Evolutionary conservation across 2,113 vertebrate species (phyloP).

Genomic region (Aegithalos caudatus): DNA sequence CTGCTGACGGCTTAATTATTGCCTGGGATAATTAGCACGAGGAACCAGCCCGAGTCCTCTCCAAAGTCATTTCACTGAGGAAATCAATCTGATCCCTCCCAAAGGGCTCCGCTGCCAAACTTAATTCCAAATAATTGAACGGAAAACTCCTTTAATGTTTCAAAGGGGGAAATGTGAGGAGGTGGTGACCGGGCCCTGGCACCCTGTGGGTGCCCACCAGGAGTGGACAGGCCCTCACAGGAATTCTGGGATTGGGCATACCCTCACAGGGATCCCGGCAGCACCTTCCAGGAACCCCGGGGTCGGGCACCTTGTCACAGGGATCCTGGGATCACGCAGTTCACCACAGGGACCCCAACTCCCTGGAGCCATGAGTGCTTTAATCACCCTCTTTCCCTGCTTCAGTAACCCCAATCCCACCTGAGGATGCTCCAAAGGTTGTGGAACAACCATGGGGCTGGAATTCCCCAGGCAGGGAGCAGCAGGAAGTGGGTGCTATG

Average conservation of each 20-base stretch:
- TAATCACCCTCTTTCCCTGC: not conserved
- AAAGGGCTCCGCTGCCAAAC: constrained; percentile 58
- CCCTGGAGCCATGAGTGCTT: not conserved
- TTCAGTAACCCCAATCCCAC: not conserved
- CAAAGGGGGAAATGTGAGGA: not conserved
- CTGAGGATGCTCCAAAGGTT: rapidly evolving
- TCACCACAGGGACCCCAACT: not conserved
- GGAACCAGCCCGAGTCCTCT: constrained; percentile 41
- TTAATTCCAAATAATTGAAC: constrained; percentile 52
- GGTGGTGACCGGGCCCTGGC: not conserved
- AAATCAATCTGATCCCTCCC: constrained; percentile 67
- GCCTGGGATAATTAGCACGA: constrained; percentile 52
- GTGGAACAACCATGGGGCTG: rapidly evolving
- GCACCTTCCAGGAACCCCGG: rapidly evolving
- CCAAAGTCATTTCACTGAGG: constrained; percentile 63
- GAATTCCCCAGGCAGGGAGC: not conserved
- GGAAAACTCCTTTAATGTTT: constrained; percentile 24
- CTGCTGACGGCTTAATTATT: constrained; percentile 63
- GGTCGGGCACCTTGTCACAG: rapidly evolving
- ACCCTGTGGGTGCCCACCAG: not conserved
- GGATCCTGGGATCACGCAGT: not conserved
- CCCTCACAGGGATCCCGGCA: not conserved
- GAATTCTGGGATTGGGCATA: not conserved
- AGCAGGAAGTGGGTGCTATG: not conserved
- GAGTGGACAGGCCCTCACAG: not conserved